phyloP scores from a whole-genome alignment of 2,113 vertebrate species.

The Herpailurus yagouaroundi region DNA sequence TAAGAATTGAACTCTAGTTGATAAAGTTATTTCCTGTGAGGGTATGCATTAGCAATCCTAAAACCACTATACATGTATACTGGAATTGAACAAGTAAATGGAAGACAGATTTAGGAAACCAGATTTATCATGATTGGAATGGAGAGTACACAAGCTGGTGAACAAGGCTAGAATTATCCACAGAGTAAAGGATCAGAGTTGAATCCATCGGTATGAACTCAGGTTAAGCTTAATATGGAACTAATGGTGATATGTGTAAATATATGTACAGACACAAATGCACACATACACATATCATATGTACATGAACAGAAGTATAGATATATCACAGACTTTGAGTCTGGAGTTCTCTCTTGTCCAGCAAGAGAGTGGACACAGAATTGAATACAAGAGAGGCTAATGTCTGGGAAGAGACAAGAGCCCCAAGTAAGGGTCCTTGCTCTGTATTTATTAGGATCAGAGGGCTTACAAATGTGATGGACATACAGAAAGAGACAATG shows the following conservation, averaged over 20 bases:
- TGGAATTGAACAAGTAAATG: not conserved
- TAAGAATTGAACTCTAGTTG: not conserved
- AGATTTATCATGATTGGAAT: not conserved
- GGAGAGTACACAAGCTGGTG: not conserved
- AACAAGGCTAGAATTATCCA: not conserved
- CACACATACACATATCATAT: not conserved
- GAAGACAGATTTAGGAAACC: not conserved
- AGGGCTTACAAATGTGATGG: too few relatives aligned
- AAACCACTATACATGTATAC: not conserved
- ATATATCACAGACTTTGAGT: too few relatives aligned
- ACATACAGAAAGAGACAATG: too few relatives aligned
- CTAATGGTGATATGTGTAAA: not conserved
- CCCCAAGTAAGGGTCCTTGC: too few relatives aligned
- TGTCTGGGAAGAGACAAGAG: too few relatives aligned
- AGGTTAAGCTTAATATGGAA: not conserved
- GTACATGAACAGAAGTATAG: not conserved
- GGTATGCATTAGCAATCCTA: not conserved
- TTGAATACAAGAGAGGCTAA: too few relatives aligned
- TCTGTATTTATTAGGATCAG: too few relatives aligned
- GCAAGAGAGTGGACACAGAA: too few relatives aligned
- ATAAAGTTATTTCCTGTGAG: not conserved
- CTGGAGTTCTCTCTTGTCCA: too few relatives aligned
- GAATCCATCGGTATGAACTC: not conserved
- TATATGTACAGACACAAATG: not conserved
- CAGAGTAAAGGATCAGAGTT: not conserved